Evolutionary conservation across 2,113 vertebrate genomes (phyloP).

Genomic region (Uria aalge): DNA sequence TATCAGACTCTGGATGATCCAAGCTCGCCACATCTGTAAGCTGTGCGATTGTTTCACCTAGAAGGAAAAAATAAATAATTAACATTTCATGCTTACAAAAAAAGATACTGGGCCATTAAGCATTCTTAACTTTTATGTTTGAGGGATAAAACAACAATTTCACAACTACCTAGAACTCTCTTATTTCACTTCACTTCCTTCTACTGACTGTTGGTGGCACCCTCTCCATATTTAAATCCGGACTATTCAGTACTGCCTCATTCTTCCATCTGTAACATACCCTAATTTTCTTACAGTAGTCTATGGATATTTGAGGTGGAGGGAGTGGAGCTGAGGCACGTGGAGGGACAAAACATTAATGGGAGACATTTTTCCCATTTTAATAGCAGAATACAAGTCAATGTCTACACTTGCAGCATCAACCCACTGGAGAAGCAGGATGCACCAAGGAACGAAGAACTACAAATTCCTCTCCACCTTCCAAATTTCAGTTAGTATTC

Average conservation of each 20-base stretch:
- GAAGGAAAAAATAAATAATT: background rate
- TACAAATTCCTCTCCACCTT: background rate
- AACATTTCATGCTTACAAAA: background rate
- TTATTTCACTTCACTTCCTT: background rate
- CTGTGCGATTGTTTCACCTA: conserved; percentile 93
- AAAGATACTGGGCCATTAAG: background rate
- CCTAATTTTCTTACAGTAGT: background rate
- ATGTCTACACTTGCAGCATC: background rate
- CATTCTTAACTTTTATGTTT: background rate
- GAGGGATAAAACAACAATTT: background rate
- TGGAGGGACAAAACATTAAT: background rate
- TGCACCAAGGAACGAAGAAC: background rate
- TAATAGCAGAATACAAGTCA: background rate
- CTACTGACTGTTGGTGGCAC: conserved; percentile 22
- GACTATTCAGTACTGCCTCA: background rate
- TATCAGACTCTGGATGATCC: conserved; percentile 77
- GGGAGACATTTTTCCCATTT: background rate
- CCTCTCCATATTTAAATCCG: conserved; percentile 4
- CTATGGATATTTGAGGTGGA: background rate
- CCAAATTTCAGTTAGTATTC: background rate
- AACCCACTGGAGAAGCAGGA: background rate
- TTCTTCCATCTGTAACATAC: background rate
- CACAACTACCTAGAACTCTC: background rate
- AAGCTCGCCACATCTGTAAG: conserved; percentile 84
- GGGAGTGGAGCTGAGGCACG: background rate